phyloP scores from a whole-genome alignment of 1,140 invertebrate genomes.

The Eumaeus atala region DNA sequence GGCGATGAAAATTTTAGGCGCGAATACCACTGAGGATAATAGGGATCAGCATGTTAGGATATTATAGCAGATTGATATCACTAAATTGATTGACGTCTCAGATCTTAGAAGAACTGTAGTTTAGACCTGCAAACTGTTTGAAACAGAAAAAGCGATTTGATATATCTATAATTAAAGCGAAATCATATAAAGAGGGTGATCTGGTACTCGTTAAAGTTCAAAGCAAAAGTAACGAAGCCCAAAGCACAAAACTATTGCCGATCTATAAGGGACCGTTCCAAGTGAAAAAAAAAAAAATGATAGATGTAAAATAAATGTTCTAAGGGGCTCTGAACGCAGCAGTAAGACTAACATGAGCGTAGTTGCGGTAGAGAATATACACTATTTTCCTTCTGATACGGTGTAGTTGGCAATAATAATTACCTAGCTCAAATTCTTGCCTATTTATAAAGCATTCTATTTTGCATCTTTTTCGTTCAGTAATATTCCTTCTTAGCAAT shows the following conservation, averaged over 20 bases:
- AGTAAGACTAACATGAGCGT: neutral
- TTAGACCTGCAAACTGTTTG: neutral
- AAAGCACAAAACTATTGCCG: constrained; percentile 8
- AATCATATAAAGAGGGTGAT: constrained; percentile 1
- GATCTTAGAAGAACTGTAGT: neutral
- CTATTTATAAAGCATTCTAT: no score
- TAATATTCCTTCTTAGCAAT: neutral
- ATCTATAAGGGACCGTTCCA: constrained; percentile 6
- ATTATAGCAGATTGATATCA: constrained; percentile 2
- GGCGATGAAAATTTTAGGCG: constrained; percentile 1
- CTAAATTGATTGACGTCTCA: neutral
- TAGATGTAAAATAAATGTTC: neutral
- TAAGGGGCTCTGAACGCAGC: neutral
- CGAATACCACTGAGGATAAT: neutral
- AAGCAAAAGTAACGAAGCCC: constrained; percentile 4
- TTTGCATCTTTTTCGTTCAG: no score
- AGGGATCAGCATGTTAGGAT: neutral
- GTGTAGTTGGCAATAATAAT: constrained; percentile 11
- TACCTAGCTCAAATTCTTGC: neutral
- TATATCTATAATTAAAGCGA: neutral
- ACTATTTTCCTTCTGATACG: neutral
- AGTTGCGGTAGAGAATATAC: constrained; percentile 7
- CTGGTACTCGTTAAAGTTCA: constrained; percentile 1
- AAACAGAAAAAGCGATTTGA: constrained; percentile 5
- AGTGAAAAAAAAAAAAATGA: constrained; percentile 14